These are phyloP conservation scores for Paralvinella palmiformis DNA, from an alignment of 1,140 invertebrate genomes.

Conservation along the genomic window DNA sequence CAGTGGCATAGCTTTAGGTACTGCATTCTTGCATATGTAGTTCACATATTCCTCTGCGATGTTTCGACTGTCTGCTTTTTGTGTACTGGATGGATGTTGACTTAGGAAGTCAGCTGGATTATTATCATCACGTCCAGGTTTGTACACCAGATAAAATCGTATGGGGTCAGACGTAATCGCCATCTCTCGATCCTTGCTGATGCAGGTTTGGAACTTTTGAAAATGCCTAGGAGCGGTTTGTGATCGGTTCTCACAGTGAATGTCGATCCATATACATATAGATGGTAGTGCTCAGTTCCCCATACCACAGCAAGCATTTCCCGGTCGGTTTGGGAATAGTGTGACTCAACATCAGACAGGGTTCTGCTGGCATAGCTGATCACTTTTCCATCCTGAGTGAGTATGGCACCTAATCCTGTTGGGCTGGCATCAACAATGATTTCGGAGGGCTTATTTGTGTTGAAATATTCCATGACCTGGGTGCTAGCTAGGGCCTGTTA, in stretches of 20 bases:
- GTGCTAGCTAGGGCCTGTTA: neutral
- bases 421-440: neutral
- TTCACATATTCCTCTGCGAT: no score
- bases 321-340: constrained; percentile 20
- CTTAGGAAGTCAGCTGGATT: no score
- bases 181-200: constrained; percentile 19
- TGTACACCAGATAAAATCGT: constrained; percentile 5
- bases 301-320: constrained; percentile 22
- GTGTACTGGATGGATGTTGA: no score
- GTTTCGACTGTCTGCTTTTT: no score
- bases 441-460: neutral
- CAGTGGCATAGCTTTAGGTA: no score
- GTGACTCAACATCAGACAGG: neutral
- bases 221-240: constrained; percentile 19
- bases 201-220: constrained; percentile 2
- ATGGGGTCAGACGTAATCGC: constrained; percentile 16
- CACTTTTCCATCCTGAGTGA: no score
- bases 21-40: no score
- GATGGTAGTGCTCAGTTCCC: constrained; percentile 19
- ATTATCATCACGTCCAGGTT: neutral
- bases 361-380: no score
- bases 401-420: no score
- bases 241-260: constrained; percentile 21
- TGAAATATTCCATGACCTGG: no score
- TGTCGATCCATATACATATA: constrained; percentile 19